phyloP scores from a whole-genome alignment of 2,797 vertebrate genomes.

The Nyctalus aviator region DNA sequence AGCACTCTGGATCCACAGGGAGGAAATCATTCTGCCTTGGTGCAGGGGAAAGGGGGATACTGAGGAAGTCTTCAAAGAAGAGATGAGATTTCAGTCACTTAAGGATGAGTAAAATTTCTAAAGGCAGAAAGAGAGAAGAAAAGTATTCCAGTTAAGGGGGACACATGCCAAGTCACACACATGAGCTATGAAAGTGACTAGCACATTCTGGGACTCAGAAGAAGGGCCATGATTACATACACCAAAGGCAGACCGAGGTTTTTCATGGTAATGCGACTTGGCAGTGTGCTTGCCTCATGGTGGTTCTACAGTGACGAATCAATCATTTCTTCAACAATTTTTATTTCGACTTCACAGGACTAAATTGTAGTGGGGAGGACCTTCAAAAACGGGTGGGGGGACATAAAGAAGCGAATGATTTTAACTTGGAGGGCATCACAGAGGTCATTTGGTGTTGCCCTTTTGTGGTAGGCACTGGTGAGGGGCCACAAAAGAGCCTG shows the following conservation, averaged over 20 bases:
- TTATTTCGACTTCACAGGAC: constrained; percentile 52
- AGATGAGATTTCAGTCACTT: background rate
- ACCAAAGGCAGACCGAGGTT: constrained; percentile 28
- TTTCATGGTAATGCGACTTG: constrained; percentile 49
- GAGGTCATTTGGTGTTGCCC: background rate
- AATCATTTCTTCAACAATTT: constrained; percentile 43
- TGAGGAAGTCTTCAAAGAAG: constrained; percentile 18
- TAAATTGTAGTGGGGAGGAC: background rate
- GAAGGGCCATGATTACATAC: constrained; percentile 3
- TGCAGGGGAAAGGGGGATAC: background rate
- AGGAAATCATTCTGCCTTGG: constrained; percentile 39
- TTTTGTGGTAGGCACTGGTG: constrained; percentile 37
- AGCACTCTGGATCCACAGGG: background rate
- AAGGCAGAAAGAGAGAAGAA: constrained; percentile 3
- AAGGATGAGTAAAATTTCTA: constrained; percentile 17
- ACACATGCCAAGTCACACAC: background rate
- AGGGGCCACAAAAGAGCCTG: background rate
- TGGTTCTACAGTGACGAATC: background rate
- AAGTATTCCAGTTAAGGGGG: constrained; percentile 23
- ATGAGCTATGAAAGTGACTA: background rate
- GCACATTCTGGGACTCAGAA: background rate
- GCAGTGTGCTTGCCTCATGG: background rate
- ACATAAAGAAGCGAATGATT: constrained; percentile 33
- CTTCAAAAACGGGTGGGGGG: constrained; percentile 44
- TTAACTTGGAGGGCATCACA: constrained; percentile 16